Base-by-base conservation (phyloP, 2,888 invertebrate genomes). In the Thereva nobilitata region DNA sequence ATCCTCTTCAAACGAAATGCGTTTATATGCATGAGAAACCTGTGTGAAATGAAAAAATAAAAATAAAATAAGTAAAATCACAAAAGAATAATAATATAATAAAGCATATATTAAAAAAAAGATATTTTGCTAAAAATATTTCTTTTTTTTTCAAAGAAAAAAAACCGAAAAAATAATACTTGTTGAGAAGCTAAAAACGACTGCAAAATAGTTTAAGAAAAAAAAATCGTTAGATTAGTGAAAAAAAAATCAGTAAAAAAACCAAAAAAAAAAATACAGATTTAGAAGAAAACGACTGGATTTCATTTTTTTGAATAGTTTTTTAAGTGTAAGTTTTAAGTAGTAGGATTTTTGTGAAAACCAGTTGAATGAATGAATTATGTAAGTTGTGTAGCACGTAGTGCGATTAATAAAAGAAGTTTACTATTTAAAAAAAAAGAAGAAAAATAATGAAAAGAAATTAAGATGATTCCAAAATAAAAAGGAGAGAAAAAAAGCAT, bases 271-370 rank as follows among this genome's bases (percentile, higher is more conserved):
- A 41, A 50, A 63, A 50, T 10, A 50, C 42, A 64, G 52, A 44
- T 49, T 34, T 64, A 55, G 54, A 44, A 47, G 55, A 54, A 64
- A 44, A 37, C 37, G 53, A 64, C 52, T 53, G 38, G 53, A 64
- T 53, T 42, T 64, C 52, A 23, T 23, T 23, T 64, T 64, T 54
- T 53, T 53, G 63, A 63, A 63, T 63, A 63, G 63, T 63, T 63
- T 64, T 64, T 53, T 64, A 64, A 64, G 52, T 8, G 12, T 35
- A 44, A 64, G 40, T 64, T 53, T 41, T 53, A 64, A 64, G 64
- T 64, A 64, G 52, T 64, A 52, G 42, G 53, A 40, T 37, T 37
- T 53, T 55, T 40, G 5, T 10, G 40, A 37, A 52, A 53, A 42
- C 42, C 64, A 52, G 52, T 50, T 64, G 64, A 64, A 55, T n/a